These are phyloP conservation scores for Agrenia bidenticulata DNA, from an alignment of 2,888 invertebrate genomes.

Conservation along the genomic window DNA sequence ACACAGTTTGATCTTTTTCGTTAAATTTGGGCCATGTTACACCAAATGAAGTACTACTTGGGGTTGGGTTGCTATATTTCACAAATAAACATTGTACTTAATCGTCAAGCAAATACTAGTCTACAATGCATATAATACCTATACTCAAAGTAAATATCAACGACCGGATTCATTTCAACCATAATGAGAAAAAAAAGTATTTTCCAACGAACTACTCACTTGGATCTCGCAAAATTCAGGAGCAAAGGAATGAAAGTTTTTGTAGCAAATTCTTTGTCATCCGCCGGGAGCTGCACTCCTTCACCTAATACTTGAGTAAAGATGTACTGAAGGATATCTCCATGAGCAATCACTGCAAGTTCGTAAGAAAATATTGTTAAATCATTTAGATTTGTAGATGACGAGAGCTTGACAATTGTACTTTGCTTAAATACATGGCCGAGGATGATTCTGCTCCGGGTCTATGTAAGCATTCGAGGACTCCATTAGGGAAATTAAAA, in stretches of 20 bases:
- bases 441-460: no score
- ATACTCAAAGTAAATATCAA: no score
- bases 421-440: no score
- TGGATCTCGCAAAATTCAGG: slow-evolving; percentile 52
- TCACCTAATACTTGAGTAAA: slow-evolving; percentile 53
- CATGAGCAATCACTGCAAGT: slow-evolving; percentile 52
- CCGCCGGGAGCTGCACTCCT: slow-evolving; percentile 44
- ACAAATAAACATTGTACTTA: neutral
- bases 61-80: slow-evolving; percentile 44
- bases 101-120: no score
- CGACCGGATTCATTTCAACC: no score
- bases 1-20: slow-evolving; percentile 45
- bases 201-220: slow-evolving; percentile 43
- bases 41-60: slow-evolving; percentile 39
- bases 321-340: slow-evolving; percentile 53
- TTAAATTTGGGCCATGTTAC: slow-evolving; percentile 50
- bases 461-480: slow-evolving; percentile 1
- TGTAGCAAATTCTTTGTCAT: slow-evolving; percentile 52
- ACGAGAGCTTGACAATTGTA: no score
- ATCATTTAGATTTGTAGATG: neutral
- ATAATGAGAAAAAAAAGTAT: no score
- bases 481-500: slow-evolving; percentile 28
- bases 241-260: slow-evolving; percentile 52
- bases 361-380: slow-evolving; percentile 5
- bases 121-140: no score